Evolutionary conservation across 2,797 vertebrate genomes (phyloP), one percentile per base, ranked within the genome.

Genomic region (Eurystomus glaucurus): DNA sequence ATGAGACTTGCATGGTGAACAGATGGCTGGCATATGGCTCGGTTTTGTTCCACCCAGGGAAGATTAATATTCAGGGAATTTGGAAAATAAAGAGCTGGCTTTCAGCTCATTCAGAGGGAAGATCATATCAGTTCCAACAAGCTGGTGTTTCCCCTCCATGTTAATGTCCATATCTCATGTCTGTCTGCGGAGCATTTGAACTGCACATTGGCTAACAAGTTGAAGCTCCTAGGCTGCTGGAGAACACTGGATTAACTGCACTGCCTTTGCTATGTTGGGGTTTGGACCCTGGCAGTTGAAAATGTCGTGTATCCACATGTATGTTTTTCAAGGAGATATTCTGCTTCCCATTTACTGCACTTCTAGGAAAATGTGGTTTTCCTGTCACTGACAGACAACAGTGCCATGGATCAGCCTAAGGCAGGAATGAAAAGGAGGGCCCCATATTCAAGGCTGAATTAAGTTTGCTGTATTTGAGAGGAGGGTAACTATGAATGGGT

Each of bases 11-110:
- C 19, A 16, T 31, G 26, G 33, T 19, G 65, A 97, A 14, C 95
- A 97, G 96, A 77, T 97, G 96, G 93, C 51, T 77, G 72, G 64
- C 84, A 85, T 94, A 94, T 51, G 88, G 78, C 29, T 93, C 54
- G 13, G 61, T 33, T 89, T 86, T 92, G 12, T 94, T 95, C 71
- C 45, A 92, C 54, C 28, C 80, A 46, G 65, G 43, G 28, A 86
- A 78, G 14, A 88, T 97, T 88, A 96, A 96, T 97, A 97, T 96
- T 94, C 85, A 97, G 48, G 23, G 68, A 87, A 22, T 88, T 55
- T 83, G n/a, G 57, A 75, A 92, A 94, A 94, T 43, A 85, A 77
- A 69, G 76, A 55, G 6, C 74, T 84, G 35, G 4, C n/a, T 94
- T 64, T 91, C n/a, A 35, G 90, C 95, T 96, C 85, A 71, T 71